Base-by-base conservation (phyloP, 2,113 vertebrate species). In the Lutjanus erythropterus region DNA sequence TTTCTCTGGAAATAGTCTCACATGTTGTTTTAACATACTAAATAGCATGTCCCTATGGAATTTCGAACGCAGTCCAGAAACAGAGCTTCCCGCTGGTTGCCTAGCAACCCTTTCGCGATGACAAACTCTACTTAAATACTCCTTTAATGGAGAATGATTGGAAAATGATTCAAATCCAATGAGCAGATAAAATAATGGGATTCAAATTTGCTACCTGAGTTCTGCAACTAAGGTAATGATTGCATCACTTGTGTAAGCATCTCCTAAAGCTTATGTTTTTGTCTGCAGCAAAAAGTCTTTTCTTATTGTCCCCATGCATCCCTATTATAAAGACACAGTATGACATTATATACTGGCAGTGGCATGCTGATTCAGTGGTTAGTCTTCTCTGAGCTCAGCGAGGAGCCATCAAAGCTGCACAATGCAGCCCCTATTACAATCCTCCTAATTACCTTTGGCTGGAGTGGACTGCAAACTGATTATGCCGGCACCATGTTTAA, bases 371-470 rank as follows among this genome's bases (percentile, higher is more conserved):
- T 80, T 86, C 53, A n/a, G 64, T 81, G 44, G 58, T 25, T 67
- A 15, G 37, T 68, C 64, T 25, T 60, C 50, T 83, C 67, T 50
- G 35, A 76, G 44, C 78, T 80, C 78, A 71, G 66, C 72, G 27
- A 67, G 71, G 70, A 72, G 66, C 66, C 70, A 71, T 85, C 74
- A 81, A 41, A 85, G 78, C 71, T 46, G 37, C 73, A 73, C 75
- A 82, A 80, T 71, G 15, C 35, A 65, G 64, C 49, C 58, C 44
- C 81, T 41, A 77, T 76, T 78, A 80, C 78, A 74, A 65, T 75
- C 29, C 61, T 70, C 31, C 52, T 85, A 84, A 88, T 90, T 86
- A 84, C 62, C 69, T 55, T 27, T 59, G 47, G 68, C 69, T 83
- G 21, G 61, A 84, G 74, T 75, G 78, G 81, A 72, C 59, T 44